Conservation (phyloP, 2,888 invertebrate species). For the Hylaea fasciaria region DNA sequence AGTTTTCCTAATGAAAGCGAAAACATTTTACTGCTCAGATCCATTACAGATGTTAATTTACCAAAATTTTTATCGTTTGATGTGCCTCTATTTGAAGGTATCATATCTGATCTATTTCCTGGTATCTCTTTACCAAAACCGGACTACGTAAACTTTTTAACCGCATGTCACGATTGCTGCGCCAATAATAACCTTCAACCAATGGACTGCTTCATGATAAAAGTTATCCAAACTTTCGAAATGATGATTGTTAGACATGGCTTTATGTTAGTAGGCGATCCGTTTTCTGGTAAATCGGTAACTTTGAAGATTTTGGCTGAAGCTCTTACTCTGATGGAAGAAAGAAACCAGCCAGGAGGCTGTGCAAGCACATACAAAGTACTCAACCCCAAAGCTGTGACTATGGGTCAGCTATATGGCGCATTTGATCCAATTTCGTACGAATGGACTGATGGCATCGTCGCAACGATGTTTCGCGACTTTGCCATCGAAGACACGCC, state of each 20-base stretch:
- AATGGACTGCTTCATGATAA: slow-evolving; percentile 89
- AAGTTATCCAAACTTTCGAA: slow-evolving; percentile 96
- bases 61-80: slow-evolving; percentile 96
- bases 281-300: slow-evolving; percentile 92
- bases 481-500: slow-evolving; percentile 90
- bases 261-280: slow-evolving; percentile 95
- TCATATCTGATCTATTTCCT: slow-evolving; percentile 96
- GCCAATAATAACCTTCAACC: slow-evolving; percentile 89
- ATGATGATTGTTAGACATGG: slow-evolving; percentile 98
- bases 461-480: slow-evolving; percentile 91
- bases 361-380: slow-evolving; percentile 89
- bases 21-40: slow-evolving; percentile 91
- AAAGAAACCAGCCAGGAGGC: slow-evolving; percentile 82
- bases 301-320: slow-evolving; percentile 91
- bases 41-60: slow-evolving; percentile 95
- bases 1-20: slow-evolving; percentile 91
- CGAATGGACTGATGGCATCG: slow-evolving; percentile 96
- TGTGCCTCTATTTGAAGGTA: slow-evolving; percentile 93
- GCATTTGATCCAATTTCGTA: slow-evolving; percentile 96
- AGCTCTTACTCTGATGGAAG: slow-evolving; percentile 88
- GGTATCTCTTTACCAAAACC: slow-evolving; percentile 89
- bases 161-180: slow-evolving; percentile 87
- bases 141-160: slow-evolving; percentile 89
- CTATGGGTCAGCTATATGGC: slow-evolving; percentile 96
- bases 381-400: slow-evolving; percentile 96